Conservation (phyloP, 2,888 invertebrate species). For the Ellobium chinense region DNA sequence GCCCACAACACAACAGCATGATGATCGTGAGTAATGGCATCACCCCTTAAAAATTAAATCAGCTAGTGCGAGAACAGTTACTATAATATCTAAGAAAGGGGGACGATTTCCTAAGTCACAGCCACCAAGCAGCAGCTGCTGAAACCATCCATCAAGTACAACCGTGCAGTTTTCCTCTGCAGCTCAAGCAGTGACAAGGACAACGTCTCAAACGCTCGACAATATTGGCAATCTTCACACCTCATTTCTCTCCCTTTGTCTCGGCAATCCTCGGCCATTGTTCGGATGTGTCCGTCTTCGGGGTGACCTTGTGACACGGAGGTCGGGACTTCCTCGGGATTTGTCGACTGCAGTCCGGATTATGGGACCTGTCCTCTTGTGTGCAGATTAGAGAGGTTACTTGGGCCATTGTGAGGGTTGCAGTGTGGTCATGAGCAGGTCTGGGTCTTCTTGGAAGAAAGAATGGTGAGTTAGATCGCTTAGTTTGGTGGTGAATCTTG, state of each 20-base stretch:
- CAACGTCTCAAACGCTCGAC: background rate
- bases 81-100: too few species aligned
- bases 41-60: too few species aligned
- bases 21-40: too few species aligned
- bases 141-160: background rate
- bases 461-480: too few species aligned
- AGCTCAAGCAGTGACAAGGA: background rate
- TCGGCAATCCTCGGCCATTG: slow-evolving; percentile 1
- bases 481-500: too few species aligned
- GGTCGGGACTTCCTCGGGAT: slow-evolving; percentile 25
- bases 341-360: background rate
- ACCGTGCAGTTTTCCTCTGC: background rate
- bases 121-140: too few species aligned
- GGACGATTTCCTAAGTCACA: too few species aligned
- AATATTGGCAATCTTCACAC: slow-evolving; percentile 12
- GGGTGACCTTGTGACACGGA: background rate
- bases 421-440: background rate
- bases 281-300: slow-evolving; percentile 9
- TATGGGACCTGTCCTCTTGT: background rate
- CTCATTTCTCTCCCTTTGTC: slow-evolving; percentile 21
- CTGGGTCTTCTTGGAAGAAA: too few species aligned
- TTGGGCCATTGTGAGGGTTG: background rate
- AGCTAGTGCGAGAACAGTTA: too few species aligned
- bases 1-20: too few species aligned
- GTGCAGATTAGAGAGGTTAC: slow-evolving; percentile 13